A percentile compares a stretch with the other conserved stretches of the same genome.
Evolutionary conservation across 2,888 invertebrate genomes (phyloP).

Genomic region (Lordiphosa andalusiaca): DNA sequence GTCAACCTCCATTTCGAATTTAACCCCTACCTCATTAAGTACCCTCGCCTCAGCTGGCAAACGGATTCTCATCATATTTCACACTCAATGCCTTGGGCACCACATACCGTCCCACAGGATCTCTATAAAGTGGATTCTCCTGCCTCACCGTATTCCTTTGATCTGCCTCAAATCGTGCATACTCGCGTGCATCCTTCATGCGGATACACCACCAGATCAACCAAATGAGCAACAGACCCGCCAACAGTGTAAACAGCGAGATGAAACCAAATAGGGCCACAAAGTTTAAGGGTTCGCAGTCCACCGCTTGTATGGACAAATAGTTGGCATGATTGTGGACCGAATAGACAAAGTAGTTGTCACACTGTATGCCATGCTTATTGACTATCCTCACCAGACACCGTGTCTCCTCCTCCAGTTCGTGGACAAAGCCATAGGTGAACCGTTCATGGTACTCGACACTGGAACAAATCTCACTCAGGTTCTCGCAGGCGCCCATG

Average conservation of each 20-base stretch:
- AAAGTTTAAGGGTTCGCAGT: slow-evolving; percentile 64
- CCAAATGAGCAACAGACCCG: slow-evolving; percentile 81
- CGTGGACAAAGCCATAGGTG: slow-evolving; percentile 63
- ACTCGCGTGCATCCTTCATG: slow-evolving; percentile 82
- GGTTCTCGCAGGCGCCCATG: slow-evolving; percentile 60
- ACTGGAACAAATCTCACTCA: slow-evolving; percentile 69
- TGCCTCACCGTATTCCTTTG: slow-evolving; percentile 34
- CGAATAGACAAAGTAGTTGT: slow-evolving; percentile 75
- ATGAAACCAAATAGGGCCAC: slow-evolving; percentile 75
- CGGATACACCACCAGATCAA: slow-evolving; percentile 80
- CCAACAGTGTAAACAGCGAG: slow-evolving; percentile 81
- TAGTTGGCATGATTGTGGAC: slow-evolving; percentile 59
- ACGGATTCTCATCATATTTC: slow-evolving; percentile 61
- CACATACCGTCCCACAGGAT: slow-evolving; percentile 83
- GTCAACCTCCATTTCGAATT: background rate
- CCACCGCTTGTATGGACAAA: slow-evolving; percentile 64
- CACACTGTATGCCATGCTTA: slow-evolving; percentile 72
- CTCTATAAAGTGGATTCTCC: slow-evolving; percentile 83
- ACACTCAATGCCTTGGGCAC: slow-evolving; percentile 80
- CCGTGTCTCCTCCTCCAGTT: slow-evolving; percentile 52
- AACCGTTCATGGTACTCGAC: slow-evolving; percentile 58
- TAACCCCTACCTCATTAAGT: no score
- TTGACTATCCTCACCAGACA: slow-evolving; percentile 75
- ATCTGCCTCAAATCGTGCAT: slow-evolving; percentile 82
- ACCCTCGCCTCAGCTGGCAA: slow-evolving; percentile 36